Evolutionary conservation across 2,113 vertebrate species (phyloP).

Genomic region (Kobus ellipsiprymnus): DNA sequence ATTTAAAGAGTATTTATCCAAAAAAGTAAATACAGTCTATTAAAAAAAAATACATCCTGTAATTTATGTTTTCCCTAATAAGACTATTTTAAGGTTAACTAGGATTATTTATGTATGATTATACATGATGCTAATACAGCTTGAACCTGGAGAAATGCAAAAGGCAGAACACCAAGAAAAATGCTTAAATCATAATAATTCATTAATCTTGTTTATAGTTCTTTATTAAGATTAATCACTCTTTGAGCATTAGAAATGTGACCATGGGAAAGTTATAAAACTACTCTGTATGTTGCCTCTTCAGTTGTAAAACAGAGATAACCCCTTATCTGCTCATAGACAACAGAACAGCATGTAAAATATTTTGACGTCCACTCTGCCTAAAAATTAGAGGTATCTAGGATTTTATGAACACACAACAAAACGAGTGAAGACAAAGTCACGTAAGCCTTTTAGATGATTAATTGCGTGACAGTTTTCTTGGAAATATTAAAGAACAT

Average conservation of each 20-base stretch:
- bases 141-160: constrained; percentile 7
- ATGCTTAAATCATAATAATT: constrained; percentile 12
- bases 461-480: background rate
- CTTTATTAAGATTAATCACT: constrained; percentile 19
- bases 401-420: background rate
- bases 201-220: constrained; percentile 11
- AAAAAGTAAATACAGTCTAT: background rate
- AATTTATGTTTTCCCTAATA: background rate
- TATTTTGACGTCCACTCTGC: background rate
- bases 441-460: constrained; percentile 3
- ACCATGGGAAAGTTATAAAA: background rate
- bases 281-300: background rate
- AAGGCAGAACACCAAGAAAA: constrained; percentile 2
- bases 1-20: background rate
- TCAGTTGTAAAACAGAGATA: constrained; percentile 2
- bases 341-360: background rate
- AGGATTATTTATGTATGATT: background rate
- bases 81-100: background rate
- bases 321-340: background rate
- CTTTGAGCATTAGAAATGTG: background rate
- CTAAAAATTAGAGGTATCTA: background rate
- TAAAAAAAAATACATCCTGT: background rate
- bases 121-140: background rate
- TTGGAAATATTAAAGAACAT: constrained; percentile 22
- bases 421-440: background rate